These are phyloP conservation scores for Pyralis farinalis DNA, from an alignment of 2,888 invertebrate genomes.

Conservation along the genomic window DNA sequence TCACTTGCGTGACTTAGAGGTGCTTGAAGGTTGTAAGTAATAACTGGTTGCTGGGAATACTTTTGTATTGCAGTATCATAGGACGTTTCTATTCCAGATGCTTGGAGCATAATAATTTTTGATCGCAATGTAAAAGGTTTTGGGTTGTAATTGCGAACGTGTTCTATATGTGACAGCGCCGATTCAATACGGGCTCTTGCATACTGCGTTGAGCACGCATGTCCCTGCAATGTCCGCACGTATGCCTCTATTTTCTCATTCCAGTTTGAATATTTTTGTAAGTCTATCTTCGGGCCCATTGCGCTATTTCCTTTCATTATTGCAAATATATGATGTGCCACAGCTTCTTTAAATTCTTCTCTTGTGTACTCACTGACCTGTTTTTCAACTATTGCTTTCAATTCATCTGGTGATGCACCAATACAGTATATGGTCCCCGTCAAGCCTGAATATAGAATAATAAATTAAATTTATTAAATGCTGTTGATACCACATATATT, in stretches of 20 bases:
- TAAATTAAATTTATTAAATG: too few species aligned
- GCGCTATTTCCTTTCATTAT: slow-evolving; percentile 29
- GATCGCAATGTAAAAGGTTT: slow-evolving; percentile 28
- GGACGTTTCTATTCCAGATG: slow-evolving; percentile 8
- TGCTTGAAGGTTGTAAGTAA: slow-evolving; percentile 29
- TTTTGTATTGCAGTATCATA: slow-evolving; percentile 18
- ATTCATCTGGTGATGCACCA: slow-evolving; percentile 43
- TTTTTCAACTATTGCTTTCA: slow-evolving; percentile 27
- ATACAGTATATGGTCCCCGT: slow-evolving; percentile 50
- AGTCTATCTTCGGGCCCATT: slow-evolving; percentile 18
- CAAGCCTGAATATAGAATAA: too few species aligned
- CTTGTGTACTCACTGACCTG: slow-evolving; percentile 28
- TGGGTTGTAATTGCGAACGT: slow-evolving; percentile 21
- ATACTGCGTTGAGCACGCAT: slow-evolving; percentile 48
- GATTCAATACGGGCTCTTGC: slow-evolving; percentile 35
- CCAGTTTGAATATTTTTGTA: slow-evolving; percentile 24
- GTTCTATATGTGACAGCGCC: slow-evolving; percentile 30
- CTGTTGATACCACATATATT: too few species aligned
- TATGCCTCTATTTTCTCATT: slow-evolving; percentile 30
- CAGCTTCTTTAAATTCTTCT: slow-evolving; percentile 36
- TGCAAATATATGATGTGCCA: slow-evolving; percentile 41
- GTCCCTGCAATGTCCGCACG: slow-evolving; percentile 36
- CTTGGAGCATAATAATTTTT: slow-evolving; percentile 30
- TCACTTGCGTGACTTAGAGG: slow-evolving; percentile 28
- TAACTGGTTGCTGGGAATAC: slow-evolving; percentile 29